phyloP scores from a whole-genome alignment of 1,140 invertebrate genomes.

The Drosophila orosa region DNA sequence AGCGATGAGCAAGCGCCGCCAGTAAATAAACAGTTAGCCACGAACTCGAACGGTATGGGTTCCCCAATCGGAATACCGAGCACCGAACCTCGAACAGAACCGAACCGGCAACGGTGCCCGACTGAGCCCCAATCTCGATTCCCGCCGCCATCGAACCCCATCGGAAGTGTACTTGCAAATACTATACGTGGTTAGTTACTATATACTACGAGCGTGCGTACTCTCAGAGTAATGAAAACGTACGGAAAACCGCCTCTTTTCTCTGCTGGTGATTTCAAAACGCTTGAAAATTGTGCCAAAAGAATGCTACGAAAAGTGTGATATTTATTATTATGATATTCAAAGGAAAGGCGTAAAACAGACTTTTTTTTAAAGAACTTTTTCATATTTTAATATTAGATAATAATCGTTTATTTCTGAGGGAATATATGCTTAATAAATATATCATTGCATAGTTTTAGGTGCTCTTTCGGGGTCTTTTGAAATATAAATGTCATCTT shows the following conservation, averaged over 20 bases:
- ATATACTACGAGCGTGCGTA: slow-evolving; percentile 2
- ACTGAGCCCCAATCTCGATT: slow-evolving; percentile 40
- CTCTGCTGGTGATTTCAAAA: not conserved
- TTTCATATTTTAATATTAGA: not conserved
- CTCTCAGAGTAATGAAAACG: not conserved
- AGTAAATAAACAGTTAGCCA: slow-evolving; percentile 29
- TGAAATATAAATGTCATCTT: too few species aligned
- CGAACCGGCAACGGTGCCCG: slow-evolving; percentile 54
- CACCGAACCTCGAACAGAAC: slow-evolving; percentile 45
- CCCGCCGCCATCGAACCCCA: slow-evolving; percentile 24
- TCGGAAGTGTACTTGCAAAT: slow-evolving; percentile 17
- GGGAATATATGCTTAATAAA: not conserved
- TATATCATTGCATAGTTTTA: not conserved
- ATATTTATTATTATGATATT: too few species aligned
- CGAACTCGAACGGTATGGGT: not conserved
- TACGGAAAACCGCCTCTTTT: too few species aligned
- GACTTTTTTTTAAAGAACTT: too few species aligned
- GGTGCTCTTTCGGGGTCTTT: not conserved
- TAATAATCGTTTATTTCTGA: not conserved
- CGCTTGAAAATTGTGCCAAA: not conserved
- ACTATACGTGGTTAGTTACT: not conserved
- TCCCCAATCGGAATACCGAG: slow-evolving; percentile 21
- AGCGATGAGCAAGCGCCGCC: slow-evolving; percentile 11
- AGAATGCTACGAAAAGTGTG: not conserved
- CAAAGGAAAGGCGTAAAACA: too few species aligned